Conservation (phyloP, 2,888 invertebrate genomes). For the Pollenia angustigena region DNA sequence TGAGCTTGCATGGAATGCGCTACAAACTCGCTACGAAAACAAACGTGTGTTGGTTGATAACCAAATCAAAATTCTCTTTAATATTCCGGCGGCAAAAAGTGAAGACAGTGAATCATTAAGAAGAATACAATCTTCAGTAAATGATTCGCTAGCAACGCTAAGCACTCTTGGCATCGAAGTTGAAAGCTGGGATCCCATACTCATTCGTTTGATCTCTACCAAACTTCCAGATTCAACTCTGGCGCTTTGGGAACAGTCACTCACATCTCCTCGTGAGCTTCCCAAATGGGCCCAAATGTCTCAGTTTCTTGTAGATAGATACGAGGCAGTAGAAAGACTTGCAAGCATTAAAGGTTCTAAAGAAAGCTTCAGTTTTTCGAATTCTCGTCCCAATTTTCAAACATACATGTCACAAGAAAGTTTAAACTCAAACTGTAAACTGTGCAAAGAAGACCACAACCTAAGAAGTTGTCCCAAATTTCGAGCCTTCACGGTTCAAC, state of each 20-base stretch:
- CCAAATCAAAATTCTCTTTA: not conserved
- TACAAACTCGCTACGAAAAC: slow-evolving; percentile 16
- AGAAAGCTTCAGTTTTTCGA: not conserved
- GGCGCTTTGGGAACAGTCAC: not conserved
- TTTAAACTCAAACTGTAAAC: not conserved
- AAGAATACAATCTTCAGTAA: too few relatives aligned
- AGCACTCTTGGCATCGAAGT: too few relatives aligned
- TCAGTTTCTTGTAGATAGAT: not conserved
- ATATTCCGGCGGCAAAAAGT: too few relatives aligned
- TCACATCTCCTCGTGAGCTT: not conserved
- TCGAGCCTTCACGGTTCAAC: not conserved
- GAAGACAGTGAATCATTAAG: too few relatives aligned
- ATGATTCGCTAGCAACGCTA: too few relatives aligned
- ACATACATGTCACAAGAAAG: not conserved
- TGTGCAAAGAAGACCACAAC: not conserved
- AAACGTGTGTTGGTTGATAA: slow-evolving; percentile 14
- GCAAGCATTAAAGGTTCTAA: not conserved
- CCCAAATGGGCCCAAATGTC: not conserved
- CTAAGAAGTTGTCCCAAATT: not conserved
- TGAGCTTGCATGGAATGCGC: slow-evolving; percentile 21
- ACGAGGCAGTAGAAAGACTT: not conserved
- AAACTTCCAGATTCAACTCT: not conserved
- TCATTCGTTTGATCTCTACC: too few relatives aligned
- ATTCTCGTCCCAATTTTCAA: not conserved
- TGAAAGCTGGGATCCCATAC: too few relatives aligned